A percentile compares a stretch with the other conserved stretches of the same genome.
Evolutionary conservation across 1,140 invertebrate genomes (phyloP).

Genomic region (Drosophila sproati): DNA sequence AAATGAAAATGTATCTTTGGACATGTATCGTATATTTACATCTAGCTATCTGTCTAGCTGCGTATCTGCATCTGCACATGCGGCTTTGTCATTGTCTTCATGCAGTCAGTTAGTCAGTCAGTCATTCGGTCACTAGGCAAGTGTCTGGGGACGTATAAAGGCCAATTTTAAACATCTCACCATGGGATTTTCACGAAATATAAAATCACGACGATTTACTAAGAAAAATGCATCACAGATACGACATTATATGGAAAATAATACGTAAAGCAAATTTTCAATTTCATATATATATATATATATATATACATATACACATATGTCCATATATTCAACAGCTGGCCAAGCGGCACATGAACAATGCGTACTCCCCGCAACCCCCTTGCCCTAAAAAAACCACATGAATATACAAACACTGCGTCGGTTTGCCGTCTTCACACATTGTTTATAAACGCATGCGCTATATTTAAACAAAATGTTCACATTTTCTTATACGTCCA

Average conservation of each 20-base stretch:
- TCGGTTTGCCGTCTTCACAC: constrained; percentile 34
- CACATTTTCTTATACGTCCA: constrained; percentile 48
- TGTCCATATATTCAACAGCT: constrained; percentile 48
- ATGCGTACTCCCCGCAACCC: constrained; percentile 17
- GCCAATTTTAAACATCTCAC: constrained; percentile 6
- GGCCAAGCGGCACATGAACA: constrained; percentile 57
- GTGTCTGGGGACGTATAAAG: constrained; percentile 46
- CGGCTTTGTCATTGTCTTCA: constrained; percentile 24
- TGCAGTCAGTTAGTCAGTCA: constrained; percentile 20
- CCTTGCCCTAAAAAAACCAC: not conserved
- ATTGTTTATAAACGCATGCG: constrained; percentile 74
- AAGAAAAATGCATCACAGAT: constrained; percentile 41
- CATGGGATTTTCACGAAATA: constrained; percentile 25
- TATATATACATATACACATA: not conserved
- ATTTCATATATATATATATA: constrained; percentile 4
- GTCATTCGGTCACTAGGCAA: constrained; percentile 46
- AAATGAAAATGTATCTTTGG: constrained; percentile 52
- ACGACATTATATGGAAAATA: constrained; percentile 22
- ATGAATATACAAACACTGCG: constrained; percentile 15
- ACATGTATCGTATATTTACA: constrained; percentile 12
- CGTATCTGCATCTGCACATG: constrained; percentile 33
- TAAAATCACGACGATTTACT: constrained; percentile 16
- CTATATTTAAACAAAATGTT: constrained; percentile 71
- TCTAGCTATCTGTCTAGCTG: constrained; percentile 2
- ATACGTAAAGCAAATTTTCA: constrained; percentile 25